Evolutionary conservation across 1,140 invertebrate species (phyloP), one percentile per base, ranked within the genome.

Genomic region (Chionoecetes opilio): DNA sequence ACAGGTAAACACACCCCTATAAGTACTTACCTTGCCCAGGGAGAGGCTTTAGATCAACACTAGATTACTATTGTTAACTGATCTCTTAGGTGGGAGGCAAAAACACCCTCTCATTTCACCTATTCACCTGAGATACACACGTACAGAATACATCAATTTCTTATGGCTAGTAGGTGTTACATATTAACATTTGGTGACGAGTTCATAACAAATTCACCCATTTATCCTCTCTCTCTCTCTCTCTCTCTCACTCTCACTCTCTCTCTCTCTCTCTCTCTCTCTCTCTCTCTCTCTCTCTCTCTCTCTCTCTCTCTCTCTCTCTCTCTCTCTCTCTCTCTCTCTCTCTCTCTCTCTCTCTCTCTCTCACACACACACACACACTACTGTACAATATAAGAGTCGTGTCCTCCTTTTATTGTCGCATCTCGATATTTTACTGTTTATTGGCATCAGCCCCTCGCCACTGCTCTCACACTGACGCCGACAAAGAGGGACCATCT

Each of bases 1-100:
- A 75, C 63, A 75, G 63, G 63, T 75, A 75, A 75, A 75, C 63
- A 75, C 63, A n/a, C 63, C 63, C 63, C 21, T 75, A 11, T 75
- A 11, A n/a, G 63, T 75, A 0, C 26, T 75, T n/a, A 75, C 63
- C 63, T n/a, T 75, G 63, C 63, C 1, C 21, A 75, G 63, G 63
- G 63, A n/a, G 21, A 75, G 21, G n/a, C 6, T n/a, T 26, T 75
- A 75, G 63, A 75, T 75, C 63, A 75, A 75, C 63, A 75, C 26
- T 75, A n/a, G 26, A 75, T 75, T 75, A 11, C 63, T 11, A n/a
- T 17, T 21, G n/a, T 1, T 75, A 21, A 5, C 0, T 75, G 21
- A n/a, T 75, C 63, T 26, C 63, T 53, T 17, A 53, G 46, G 46
- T 53, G 46, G 21, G 46, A 53, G 21, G 21, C 46, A 53, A 53